Evolutionary conservation across 2,888 invertebrate species (phyloP), one percentile per base, ranked within the genome.

Genomic region (Tetheella fluctuosa): DNA sequence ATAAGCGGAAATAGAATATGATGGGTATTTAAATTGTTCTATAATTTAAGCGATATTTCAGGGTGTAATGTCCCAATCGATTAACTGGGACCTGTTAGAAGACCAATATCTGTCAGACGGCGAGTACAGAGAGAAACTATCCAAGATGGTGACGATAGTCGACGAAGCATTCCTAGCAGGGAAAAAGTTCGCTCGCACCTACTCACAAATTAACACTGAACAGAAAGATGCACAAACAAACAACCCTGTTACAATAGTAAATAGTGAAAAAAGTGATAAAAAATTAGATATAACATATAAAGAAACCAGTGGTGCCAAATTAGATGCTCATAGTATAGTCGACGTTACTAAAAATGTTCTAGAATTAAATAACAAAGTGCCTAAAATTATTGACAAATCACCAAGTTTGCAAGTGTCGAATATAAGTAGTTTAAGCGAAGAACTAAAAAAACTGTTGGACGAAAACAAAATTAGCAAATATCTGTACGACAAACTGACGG

Each of bases 51-150:
- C 20, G 48, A 48, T 34, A 71, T 89, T 93, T 52, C 89, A 98
- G 96, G 99, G 99, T 55, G 99, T 99, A 5, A 97, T 99, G 97
- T 97, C 98, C 73, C 96, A 96, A 71, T 97, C 98, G 0, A 98
- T 99, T 77, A 97, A 98, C 83, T 99, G 99, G 99, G 96, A 97
- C 73, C 93, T 97, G 70, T 91, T 99, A 59, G 97, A 98, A 89
- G 94, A 96, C 55, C 98, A 99, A 84, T 99, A 97, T 88, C 95
- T 96, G 71, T 95, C 96, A 8, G 96, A 98, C 85, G 95, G 96
- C 63, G 93, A 95, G 37, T 98, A 97, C 86, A 94, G 96, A 74
- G 96, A 97, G 74, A 96, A 97, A 77, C 94, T 99, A 2, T 95
- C 96, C n/a, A 97, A 97, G 91, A 96, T 97, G 95, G 96, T 98